phyloP scores from a whole-genome alignment of 1,140 invertebrate genomes.

The Eumeta japonica region DNA sequence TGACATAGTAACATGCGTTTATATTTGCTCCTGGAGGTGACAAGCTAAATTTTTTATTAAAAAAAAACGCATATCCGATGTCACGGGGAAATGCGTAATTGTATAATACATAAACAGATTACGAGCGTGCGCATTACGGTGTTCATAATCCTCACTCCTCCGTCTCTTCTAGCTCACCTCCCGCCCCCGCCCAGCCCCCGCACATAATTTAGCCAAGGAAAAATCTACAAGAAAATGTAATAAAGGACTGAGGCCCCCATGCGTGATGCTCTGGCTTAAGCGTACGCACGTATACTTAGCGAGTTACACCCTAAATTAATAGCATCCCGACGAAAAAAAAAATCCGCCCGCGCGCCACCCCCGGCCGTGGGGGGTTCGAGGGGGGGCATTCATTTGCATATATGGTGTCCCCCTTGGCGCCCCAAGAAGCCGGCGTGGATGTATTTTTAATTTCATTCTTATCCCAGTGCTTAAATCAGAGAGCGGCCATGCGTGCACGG shows the following conservation, averaged over 20 bases:
- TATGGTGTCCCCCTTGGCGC: slow-evolving; percentile 47
- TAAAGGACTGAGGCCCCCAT: slow-evolving; percentile 16
- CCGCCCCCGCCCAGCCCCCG: slow-evolving; percentile 29
- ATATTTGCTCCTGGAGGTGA: too few species aligned
- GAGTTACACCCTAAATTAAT: slow-evolving; percentile 56
- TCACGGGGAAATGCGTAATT: too few species aligned
- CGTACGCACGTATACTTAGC: slow-evolving; percentile 26
- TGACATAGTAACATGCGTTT: too few species aligned
- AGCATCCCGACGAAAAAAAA: slow-evolving; percentile 57
- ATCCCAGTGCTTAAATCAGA: slow-evolving; percentile 56
- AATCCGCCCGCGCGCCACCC: slow-evolving; percentile 37
- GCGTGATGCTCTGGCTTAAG: slow-evolving; percentile 28
- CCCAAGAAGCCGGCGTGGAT: slow-evolving; percentile 49
- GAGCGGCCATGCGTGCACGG: slow-evolving; percentile 53
- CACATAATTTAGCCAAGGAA: slow-evolving; percentile 48
- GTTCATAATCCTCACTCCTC: slow-evolving; percentile 38
- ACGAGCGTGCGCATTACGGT: slow-evolving; percentile 11
- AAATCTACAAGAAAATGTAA: slow-evolving; percentile 17
- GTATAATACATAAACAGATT: too few species aligned
- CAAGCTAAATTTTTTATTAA: too few species aligned
- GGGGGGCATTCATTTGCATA: slow-evolving; percentile 51
- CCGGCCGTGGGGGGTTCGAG: slow-evolving; percentile 43
- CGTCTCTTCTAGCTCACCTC: slow-evolving; percentile 46
- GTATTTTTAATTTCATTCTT: slow-evolving; percentile 59
- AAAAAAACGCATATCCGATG: too few species aligned